phyloP scores from a whole-genome alignment of 2,888 invertebrate species.

The Atethmia centrago region DNA sequence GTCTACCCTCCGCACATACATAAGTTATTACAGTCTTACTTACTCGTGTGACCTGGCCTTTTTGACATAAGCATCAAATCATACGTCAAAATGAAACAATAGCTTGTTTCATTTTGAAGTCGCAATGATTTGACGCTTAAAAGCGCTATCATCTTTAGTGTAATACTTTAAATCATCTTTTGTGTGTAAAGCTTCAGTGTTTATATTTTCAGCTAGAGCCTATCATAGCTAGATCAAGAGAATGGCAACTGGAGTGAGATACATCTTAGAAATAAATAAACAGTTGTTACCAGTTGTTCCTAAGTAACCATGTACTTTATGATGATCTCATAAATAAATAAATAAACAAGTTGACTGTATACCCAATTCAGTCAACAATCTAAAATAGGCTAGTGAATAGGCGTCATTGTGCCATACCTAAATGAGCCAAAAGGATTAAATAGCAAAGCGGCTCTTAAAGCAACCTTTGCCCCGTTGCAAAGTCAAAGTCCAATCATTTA shows the following conservation, averaged over 20 bases:
- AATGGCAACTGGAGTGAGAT: neutral
- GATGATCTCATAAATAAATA: neutral
- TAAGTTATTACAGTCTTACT: slow-evolving; percentile 64
- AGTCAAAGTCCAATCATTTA: too few species aligned
- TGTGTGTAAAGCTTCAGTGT: too few species aligned
- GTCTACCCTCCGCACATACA: slow-evolving; percentile 64
- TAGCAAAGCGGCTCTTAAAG: too few species aligned
- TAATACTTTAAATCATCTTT: neutral
- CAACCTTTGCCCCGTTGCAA: too few species aligned
- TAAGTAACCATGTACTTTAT: neutral
- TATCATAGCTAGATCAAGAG: neutral
- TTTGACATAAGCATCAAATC: too few species aligned
- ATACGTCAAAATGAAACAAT: too few species aligned
- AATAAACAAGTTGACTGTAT: neutral
- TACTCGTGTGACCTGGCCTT: slow-evolving; percentile 24
- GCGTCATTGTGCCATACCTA: neutral
- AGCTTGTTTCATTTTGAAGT: slow-evolving; percentile 40
- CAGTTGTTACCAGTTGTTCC: neutral
- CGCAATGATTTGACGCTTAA: neutral
- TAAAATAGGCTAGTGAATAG: neutral
- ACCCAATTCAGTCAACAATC: neutral
- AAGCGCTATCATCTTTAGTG: neutral
- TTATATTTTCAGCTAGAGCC: neutral
- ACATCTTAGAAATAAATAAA: slow-evolving; percentile 8
- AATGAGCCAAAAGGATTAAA: neutral